These are phyloP conservation scores for Drosophila kanapiae DNA, from an alignment of 1,140 invertebrate species.

Conservation along the genomic window DNA sequence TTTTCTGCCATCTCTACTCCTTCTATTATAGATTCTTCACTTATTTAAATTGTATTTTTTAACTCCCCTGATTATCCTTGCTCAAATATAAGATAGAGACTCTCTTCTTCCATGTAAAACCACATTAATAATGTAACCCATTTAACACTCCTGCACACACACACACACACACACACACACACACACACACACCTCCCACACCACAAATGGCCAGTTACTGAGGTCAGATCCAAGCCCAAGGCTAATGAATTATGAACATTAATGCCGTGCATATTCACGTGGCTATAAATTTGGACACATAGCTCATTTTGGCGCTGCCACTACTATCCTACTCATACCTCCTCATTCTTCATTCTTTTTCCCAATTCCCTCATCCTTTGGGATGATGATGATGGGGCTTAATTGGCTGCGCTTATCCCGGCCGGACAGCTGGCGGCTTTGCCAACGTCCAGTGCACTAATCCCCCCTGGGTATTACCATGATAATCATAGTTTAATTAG, in stretches of 20 bases:
- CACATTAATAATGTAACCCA: constrained; percentile 23
- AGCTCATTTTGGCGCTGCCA: constrained; percentile 1
- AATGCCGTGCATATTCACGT: constrained; percentile 9
- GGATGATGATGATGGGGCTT: constrained; percentile 3
- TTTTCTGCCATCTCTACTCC: too few relatives aligned
- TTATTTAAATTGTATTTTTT: too few relatives aligned
- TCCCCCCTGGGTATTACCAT: constrained; percentile 22
- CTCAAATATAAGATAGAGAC: not conserved
- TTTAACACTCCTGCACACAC: not conserved
- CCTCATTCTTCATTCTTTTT: not conserved
- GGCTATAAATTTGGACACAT: constrained; percentile 4
- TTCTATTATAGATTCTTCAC: too few relatives aligned
- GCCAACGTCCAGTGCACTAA: constrained; percentile 8
- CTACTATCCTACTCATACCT: too few relatives aligned
- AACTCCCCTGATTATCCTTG: too few relatives aligned
- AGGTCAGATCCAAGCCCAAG: not conserved
- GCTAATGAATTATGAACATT: constrained; percentile 14
- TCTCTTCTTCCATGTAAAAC: not conserved
- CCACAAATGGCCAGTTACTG: not conserved
- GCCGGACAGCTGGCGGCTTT: not conserved
- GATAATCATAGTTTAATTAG: constrained; percentile 48
- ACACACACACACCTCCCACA: not conserved
- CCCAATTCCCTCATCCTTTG: not conserved
- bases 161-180: not conserved
- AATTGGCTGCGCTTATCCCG: constrained; percentile 24